Base-by-base conservation (phyloP, 1,140 invertebrate species). In the Cydia amplana region DNA sequence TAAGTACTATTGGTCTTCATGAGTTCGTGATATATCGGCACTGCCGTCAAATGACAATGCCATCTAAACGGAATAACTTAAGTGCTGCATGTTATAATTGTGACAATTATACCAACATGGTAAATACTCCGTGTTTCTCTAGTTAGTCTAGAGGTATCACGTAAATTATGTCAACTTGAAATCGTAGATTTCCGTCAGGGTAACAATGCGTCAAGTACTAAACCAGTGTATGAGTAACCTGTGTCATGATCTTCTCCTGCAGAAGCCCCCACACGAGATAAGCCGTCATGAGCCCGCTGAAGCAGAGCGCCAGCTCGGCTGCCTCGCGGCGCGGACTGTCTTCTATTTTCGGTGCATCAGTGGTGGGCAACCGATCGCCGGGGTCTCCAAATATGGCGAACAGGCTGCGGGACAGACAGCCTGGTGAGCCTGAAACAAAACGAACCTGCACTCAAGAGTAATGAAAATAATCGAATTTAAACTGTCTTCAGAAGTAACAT, bases 231-330 rank as follows among this genome's bases (percentile, higher is more conserved):
- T 20, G 5, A 60, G 6, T 70, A 20, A 96, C 95, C 90, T 96
- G 96, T 1, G 97, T 97, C 96, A 98, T 98, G 77, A 98, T 96
- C 94, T 98, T 98, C 92, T 98, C 97, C 92, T 99, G 98, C 67
- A 99, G 92, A 63, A 99, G 94, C 2, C 98, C 98, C 98, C 98
- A 99, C 40, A 97, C 96, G 20, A 99, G 93, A 88, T 98, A 99
- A 65, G 97, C 97, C 1, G 95, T 93, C 95, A 99, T 98, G 1
- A 99, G 94, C 1, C 98, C 98, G 51, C 95, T 86, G 86, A 99
- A 97, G 92, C 98, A 99, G 88, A 97, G 87, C 6, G 84, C 80
- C 32, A 92, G 79, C 76, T 91, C 88, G 0, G 83, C 60, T 7
- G 72, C 74, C 63, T 65, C 74, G 4, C 60, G 51, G 16, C 74